Conservation (phyloP, 2,888 invertebrate genomes). For the Leucophenga maculata region DNA sequence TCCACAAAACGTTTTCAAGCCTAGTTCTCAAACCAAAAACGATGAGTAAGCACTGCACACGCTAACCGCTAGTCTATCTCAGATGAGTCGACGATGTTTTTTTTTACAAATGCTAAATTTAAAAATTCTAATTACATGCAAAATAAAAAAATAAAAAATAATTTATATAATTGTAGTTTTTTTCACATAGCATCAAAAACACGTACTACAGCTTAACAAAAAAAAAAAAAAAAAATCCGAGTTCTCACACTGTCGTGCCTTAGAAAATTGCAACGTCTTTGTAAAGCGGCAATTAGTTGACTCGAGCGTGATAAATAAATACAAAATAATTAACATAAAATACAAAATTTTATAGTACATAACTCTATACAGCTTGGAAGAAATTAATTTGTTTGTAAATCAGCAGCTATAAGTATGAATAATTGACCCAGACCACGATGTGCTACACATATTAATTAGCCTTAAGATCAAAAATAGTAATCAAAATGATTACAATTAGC, state of each 20-base stretch:
- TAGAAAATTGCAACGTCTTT: constrained; percentile 41
- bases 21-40: too few relatives aligned
- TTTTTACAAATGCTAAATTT: not conserved
- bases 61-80: not conserved
- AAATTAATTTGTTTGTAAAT: constrained; percentile 31
- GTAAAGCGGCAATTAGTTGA: constrained; percentile 52
- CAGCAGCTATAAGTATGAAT: constrained; percentile 14
- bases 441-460: constrained; percentile 43
- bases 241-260: constrained; percentile 57
- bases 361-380: not conserved
- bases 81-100: not conserved
- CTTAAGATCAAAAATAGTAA: not conserved
- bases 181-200: constrained; percentile 23
- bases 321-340: constrained; percentile 40
- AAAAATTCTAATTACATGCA: not conserved
- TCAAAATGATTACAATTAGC: not conserved
- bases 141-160: not conserved
- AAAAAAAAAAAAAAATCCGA: not conserved
- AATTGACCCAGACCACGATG: constrained; percentile 24
- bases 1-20: not conserved
- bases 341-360: not conserved
- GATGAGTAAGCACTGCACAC: not conserved
- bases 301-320: constrained; percentile 37
- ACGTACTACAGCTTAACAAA: not conserved
- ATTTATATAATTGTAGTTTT: constrained; percentile 51